These are phyloP conservation scores for Habrosyne pyritoides DNA, from an alignment of 2,888 invertebrate species.

Conservation along the genomic window DNA sequence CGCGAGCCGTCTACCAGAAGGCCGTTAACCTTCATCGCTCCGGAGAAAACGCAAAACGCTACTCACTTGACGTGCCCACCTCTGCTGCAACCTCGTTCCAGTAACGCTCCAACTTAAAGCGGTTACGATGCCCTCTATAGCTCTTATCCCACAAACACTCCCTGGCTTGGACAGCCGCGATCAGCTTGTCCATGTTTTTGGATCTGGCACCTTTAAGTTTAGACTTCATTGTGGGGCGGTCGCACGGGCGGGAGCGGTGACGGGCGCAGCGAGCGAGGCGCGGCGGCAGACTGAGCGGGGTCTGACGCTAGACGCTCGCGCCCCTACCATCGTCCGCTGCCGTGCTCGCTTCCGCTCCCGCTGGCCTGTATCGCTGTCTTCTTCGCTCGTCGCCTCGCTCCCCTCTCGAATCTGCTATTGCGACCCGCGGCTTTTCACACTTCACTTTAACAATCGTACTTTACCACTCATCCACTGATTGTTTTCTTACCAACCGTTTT, in stretches of 20 bases:
- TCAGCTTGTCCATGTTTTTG: slow-evolving; percentile 76
- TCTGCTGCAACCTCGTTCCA: slow-evolving; percentile 79
- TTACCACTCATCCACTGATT: not conserved
- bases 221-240: slow-evolving; percentile 60
- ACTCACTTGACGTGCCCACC: slow-evolving; percentile 77
- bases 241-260: slow-evolving; percentile 58
- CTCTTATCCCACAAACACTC: slow-evolving; percentile 78
- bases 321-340: slow-evolving; percentile 38
- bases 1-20: slow-evolving; percentile 13
- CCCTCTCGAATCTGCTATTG: slow-evolving; percentile 53
- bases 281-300: slow-evolving; percentile 53
- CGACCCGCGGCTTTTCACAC: slow-evolving; percentile 19
- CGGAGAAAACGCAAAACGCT: slow-evolving; percentile 35
- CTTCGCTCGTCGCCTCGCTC: slow-evolving; percentile 67
- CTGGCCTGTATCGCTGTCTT: slow-evolving; percentile 55
- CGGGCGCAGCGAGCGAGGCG: slow-evolving; percentile 52
- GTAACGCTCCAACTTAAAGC: slow-evolving; percentile 75
- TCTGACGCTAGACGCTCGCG: slow-evolving; percentile 37
- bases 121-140: slow-evolving; percentile 73
- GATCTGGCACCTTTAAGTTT: slow-evolving; percentile 67
- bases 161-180: slow-evolving; percentile 76
- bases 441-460: not conserved
- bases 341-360: slow-evolving; percentile 52
- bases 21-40: slow-evolving; percentile 47
- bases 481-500: not conserved